Conservation (phyloP, 2,888 invertebrate species). For the Strigamia maritima region DNA sequence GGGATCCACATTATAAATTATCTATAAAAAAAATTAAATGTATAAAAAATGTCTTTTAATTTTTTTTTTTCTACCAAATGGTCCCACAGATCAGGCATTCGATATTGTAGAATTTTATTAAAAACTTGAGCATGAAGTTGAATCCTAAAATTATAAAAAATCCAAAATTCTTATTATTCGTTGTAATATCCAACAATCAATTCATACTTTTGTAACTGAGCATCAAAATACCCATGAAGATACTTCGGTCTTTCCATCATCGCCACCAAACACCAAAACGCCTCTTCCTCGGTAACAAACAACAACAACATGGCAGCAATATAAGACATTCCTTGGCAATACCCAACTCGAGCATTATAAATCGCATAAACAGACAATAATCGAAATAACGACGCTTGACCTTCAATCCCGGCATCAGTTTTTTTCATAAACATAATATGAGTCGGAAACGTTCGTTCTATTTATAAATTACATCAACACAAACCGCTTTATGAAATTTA, state of each 20-base stretch:
- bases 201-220: slow-evolving; percentile 37
- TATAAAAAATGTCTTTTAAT: background rate
- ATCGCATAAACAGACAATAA: slow-evolving; percentile 39
- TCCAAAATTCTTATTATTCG: background rate
- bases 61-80: slow-evolving; percentile 37
- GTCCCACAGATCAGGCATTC: slow-evolving; percentile 38
- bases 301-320: slow-evolving; percentile 41
- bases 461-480: background rate
- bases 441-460: slow-evolving; percentile 40
- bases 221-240: slow-evolving; percentile 40
- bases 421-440: slow-evolving; percentile 39
- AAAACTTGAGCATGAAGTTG: slow-evolving; percentile 39
- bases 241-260: slow-evolving; percentile 40
- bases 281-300: slow-evolving; percentile 39
- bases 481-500: background rate
- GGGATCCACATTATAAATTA: slow-evolving; percentile 29
- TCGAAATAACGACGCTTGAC: slow-evolving; percentile 40
- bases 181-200: background rate
- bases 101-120: slow-evolving; percentile 38
- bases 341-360: slow-evolving; percentile 37
- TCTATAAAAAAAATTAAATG: background rate
- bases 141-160: slow-evolving; percentile 11
- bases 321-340: slow-evolving; percentile 42
- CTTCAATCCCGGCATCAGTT: slow-evolving; percentile 38
- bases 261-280: slow-evolving; percentile 41